A percentile compares a stretch with the other conserved stretches of the same genome.
Evolutionary conservation across 2,113 vertebrate genomes (phyloP).

Genomic region (Scytalopus superciliaris): DNA sequence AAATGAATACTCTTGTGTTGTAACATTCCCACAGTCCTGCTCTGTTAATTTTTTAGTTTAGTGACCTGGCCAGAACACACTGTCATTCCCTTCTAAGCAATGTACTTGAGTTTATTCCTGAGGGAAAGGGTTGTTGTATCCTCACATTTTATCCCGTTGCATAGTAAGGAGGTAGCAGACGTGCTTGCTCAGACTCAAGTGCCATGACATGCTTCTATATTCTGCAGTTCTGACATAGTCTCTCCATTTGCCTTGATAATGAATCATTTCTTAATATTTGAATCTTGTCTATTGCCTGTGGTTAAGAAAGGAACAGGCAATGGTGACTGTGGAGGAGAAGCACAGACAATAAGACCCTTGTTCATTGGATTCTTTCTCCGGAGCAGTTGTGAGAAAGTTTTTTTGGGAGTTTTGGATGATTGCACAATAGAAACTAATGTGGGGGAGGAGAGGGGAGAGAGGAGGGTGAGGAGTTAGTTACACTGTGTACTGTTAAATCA

Average conservation of each 20-base stretch:
- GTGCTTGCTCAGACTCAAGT: neutral
- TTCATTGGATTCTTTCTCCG: neutral
- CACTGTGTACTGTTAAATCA: neutral
- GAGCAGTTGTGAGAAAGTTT: neutral
- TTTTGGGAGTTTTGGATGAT: neutral
- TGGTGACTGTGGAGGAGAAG: neutral
- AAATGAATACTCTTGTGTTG: neutral
- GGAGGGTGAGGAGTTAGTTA: neutral
- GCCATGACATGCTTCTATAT: neutral
- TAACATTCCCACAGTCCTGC: neutral
- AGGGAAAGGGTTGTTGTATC: neutral
- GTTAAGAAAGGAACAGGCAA: neutral
- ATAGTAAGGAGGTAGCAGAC: neutral
- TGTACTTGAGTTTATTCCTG: neutral
- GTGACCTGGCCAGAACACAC: fast-evolving
- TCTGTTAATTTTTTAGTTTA: neutral
- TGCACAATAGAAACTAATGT: neutral
- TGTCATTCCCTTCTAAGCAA: neutral
- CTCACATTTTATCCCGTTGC: neutral
- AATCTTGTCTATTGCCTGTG: neutral
- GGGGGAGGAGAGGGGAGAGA: neutral
- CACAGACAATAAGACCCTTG: neutral
- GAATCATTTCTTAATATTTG: neutral
- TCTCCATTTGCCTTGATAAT: neutral
- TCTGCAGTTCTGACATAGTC: neutral